Base-by-base conservation (phyloP, 2,888 invertebrate genomes). In the Drepanosiphum platanoidis region DNA sequence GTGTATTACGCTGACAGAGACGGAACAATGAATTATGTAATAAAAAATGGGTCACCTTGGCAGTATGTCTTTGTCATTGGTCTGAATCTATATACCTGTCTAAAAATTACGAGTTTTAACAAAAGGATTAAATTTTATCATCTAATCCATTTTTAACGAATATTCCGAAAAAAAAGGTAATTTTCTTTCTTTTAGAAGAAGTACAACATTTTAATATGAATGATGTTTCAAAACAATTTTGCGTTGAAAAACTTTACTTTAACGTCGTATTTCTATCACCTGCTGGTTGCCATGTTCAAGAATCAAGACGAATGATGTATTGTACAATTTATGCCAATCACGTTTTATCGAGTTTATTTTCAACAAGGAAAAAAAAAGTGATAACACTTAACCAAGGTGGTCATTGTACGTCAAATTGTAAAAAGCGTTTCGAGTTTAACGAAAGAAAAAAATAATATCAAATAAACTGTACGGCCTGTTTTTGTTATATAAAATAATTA, bases 401-500 rank as follows among this genome's bases (percentile, higher is more conserved):
- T 30, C 72, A 30, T 18, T 27, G 42, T 42, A 18, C 9, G 30
- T 18, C 18, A 8, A 72, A 42, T 42, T 3, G 52, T 52, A 5
- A 42, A 72, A 30, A 30, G 8, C 30, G 18, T 72, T 46, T 52
- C 4, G 52, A 72, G 71, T 72, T 30, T 15, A 42, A 72, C 42
- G n/a, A n/a, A n/a, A 72, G 30, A 42, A 72, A 30, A 72, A 72
- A 27, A 71, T 34, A 30, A 72, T 71, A 52, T 22, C 18, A 52
- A 52, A 52, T 18, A 52, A 7, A 9, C 18, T 18, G 18, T 18
- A 30, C 30, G 3, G 30, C 18, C 9, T n/a, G n/a, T 22, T 74
- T 74, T 74, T 30, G 13, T 34, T 34, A n/a, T 34, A 75, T 52
- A 58, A 75, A 75, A 75, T 58, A 32, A 75, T 58, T 32, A 52